A percentile compares a stretch with the other conserved stretches of the same genome.
These are phyloP conservation scores for Mesocricetus auratus DNA, from an alignment of 2,113 vertebrate species.

Conservation along the genomic window DNA sequence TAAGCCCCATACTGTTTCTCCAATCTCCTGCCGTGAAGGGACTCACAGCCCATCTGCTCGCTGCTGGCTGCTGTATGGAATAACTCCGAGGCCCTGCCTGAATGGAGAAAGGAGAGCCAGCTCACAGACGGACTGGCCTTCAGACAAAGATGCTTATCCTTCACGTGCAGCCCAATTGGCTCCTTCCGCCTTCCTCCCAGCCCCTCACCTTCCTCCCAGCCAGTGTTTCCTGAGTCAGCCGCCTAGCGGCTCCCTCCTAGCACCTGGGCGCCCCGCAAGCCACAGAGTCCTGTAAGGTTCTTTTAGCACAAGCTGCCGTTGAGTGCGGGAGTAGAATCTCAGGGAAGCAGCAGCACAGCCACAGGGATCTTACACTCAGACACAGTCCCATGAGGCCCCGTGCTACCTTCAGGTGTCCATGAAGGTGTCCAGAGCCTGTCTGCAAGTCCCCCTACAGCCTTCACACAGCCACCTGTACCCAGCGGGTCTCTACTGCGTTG, in stretches of 20 bases:
- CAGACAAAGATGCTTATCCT: fast-evolving
- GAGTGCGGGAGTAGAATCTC: neutral
- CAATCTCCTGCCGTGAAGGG: neutral
- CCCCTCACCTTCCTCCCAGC: neutral
- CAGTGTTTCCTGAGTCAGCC: fast-evolving
- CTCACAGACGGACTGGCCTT: fast-evolving
- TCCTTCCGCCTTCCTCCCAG: neutral
- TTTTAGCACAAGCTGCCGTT: fast-evolving
- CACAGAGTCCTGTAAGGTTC: neutral
- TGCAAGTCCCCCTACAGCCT: neutral
- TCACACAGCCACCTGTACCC: neutral
- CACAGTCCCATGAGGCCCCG: too few species aligned
- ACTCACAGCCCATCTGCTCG: neutral
- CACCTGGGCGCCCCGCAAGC: neutral
- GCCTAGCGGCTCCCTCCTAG: fast-evolving
- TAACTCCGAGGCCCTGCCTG: neutral
- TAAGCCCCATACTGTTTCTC: neutral
- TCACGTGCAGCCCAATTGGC: fast-evolving
- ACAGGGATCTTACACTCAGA: too few species aligned
- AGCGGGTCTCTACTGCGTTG: fast-evolving
- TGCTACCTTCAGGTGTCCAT: neutral
- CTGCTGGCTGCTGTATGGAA: neutral
- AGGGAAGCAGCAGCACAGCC: fast-evolving
- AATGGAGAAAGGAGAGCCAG: too few species aligned
- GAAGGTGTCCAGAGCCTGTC: neutral